These are phyloP conservation scores for Scatophagus argus DNA, from an alignment of 2,113 vertebrate species.

Conservation along the genomic window DNA sequence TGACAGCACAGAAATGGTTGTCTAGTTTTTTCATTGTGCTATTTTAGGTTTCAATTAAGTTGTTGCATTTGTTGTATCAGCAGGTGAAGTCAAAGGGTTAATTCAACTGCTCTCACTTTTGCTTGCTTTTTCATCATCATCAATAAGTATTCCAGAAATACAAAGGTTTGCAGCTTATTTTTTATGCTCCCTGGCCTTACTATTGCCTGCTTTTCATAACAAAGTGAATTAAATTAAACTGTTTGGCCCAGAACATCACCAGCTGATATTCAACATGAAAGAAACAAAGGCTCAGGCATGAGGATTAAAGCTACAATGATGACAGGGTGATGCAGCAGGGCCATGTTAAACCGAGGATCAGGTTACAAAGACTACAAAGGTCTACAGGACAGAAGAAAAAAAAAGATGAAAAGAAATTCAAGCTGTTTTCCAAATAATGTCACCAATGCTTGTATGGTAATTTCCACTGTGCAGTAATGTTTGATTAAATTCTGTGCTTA, in stretches of 20 bases:
- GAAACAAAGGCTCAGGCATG: background rate
- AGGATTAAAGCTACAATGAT: background rate
- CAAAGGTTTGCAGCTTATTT: background rate
- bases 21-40: background rate
- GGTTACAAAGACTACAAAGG: background rate
- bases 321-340: background rate
- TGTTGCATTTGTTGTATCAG: background rate
- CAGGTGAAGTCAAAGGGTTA: constrained; percentile 21
- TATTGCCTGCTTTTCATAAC: background rate
- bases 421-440: constrained; percentile 10
- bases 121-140: constrained; percentile 9
- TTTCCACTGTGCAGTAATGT: constrained; percentile 7
- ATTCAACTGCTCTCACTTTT: constrained; percentile 7
- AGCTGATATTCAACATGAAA: constrained; percentile 6
- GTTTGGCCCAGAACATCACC: background rate
- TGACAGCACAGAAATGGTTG: background rate
- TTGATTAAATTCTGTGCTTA: constrained; percentile 14
- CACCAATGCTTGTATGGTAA: background rate
- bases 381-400: background rate
- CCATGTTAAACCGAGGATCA: background rate
- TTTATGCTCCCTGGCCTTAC: background rate
- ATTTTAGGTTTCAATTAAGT: constrained; percentile 5
- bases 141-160: constrained; percentile 9
- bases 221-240: constrained; percentile 3
- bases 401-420: background rate